These are phyloP conservation scores for Chironomus riparius DNA, from an alignment of 2,888 invertebrate genomes.

Conservation along the genomic window DNA sequence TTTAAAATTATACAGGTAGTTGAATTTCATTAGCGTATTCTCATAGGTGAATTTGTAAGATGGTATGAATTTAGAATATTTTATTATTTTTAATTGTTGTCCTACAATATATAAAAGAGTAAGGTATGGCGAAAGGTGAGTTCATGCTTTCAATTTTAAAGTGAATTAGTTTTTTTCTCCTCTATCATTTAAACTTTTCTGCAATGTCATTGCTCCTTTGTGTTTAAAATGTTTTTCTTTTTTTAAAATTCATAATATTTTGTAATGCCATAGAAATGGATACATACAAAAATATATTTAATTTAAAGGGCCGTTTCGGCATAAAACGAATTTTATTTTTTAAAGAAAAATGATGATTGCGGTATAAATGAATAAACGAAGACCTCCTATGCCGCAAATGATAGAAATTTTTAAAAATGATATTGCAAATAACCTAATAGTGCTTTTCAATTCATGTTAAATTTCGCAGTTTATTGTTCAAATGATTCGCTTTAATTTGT, in stretches of 20 bases:
- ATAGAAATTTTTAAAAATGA: constrained; percentile 11
- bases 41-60: too few species aligned
- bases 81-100: not conserved
- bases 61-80: too few species aligned
- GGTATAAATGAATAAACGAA: not conserved
- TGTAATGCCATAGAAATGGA: not conserved
- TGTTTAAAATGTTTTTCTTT: constrained; percentile 25
- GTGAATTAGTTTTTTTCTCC: constrained; percentile 20
- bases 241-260: constrained; percentile 25
- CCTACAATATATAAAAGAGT: not conserved
- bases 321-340: not conserved
- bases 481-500: constrained; percentile 26
- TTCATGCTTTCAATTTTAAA: constrained; percentile 14
- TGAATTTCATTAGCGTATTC: too few species aligned
- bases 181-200: not conserved
- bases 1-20: too few species aligned
- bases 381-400: constrained; percentile 24
- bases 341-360: not conserved
- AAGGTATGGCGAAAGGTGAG: constrained; percentile 21
- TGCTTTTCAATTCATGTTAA: constrained; percentile 23
- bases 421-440: constrained; percentile 25
- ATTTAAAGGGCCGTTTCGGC: constrained; percentile 22
- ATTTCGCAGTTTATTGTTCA: constrained; percentile 20
- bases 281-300: constrained; percentile 17
- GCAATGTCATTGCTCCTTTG: constrained; percentile 24